Percentiles rank a stretch among this genome's conserved stretches.
Evolutionary conservation across 2,797 vertebrate genomes (phyloP).

Genomic region (Dicrostonyx torquatus): DNA sequence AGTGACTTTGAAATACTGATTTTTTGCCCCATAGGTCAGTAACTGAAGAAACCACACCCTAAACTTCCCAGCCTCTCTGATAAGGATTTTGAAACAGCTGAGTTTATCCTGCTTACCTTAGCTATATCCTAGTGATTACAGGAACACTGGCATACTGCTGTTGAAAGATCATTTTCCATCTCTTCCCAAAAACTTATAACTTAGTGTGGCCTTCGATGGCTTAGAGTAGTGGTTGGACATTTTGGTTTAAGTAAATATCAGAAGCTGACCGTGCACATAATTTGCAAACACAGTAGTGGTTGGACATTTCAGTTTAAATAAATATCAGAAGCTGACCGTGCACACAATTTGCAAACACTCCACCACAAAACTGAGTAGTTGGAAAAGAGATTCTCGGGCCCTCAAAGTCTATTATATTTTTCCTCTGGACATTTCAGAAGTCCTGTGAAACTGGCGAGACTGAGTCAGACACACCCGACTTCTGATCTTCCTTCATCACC

Average conservation of each 20-base stretch:
- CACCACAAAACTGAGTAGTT: not conserved
- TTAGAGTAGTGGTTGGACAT: not conserved
- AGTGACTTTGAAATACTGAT: slow-evolving; percentile 40
- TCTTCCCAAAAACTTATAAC: not conserved
- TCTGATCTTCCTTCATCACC: not conserved
- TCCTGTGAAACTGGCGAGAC: not conserved
- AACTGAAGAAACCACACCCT: not conserved
- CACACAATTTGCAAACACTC: not conserved
- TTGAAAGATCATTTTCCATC: slow-evolving; percentile 4
- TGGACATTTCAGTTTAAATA: slow-evolving; percentile 35
- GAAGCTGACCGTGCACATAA: not conserved
- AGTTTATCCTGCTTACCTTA: slow-evolving; percentile 17
- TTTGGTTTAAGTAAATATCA: slow-evolving; percentile 54
- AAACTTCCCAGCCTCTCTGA: not conserved
- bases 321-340: not conserved
- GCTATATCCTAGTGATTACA: not conserved
- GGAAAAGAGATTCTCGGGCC: not conserved
- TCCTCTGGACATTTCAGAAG: not conserved
- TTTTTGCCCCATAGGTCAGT: not conserved
- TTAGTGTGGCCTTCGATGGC: not conserved
- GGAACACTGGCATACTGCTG: not conserved
- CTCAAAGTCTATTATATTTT: not conserved
- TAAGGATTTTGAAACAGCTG: slow-evolving; percentile 24
- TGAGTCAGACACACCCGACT: not conserved
- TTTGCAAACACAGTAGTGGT: not conserved